Base-by-base conservation (phyloP, 2,888 invertebrate genomes). In the Thumatha senex region DNA sequence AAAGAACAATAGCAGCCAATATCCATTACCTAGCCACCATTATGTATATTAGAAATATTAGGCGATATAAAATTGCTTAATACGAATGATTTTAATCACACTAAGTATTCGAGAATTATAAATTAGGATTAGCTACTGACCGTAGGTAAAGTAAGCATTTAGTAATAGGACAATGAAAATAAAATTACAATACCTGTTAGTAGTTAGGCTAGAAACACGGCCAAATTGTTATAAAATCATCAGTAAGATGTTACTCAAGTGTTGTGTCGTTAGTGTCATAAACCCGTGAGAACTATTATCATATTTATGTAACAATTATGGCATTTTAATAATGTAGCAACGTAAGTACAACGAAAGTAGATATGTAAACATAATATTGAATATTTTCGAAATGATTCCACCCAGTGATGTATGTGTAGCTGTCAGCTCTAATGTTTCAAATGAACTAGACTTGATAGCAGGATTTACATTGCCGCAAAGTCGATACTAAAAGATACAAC, bases 281-380 rank as follows among this genome's bases (percentile, higher is more conserved):
- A 54, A 61, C 70, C 74, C 80, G 80, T 82, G 80, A 83, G 76
- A 79, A 72, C 72, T 62, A 68, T 68, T 72, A 74, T 75, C 73
- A 72, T 48, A 24, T 42, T 30, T 38, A 43, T 39, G 73, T 68
- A 68, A 65, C 42, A 74, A 74, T 73, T 66, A 62, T 75, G 78
- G 84, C 84, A 84, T 85, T 84, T 84, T 68, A 63, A 65, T 78
- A 80, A 70, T 57, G 33, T 79, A 76, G 34, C 79, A 75, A 75
- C 51, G 54, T 74, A 74, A 73, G 59, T 76, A 72, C 71, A 78
- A 74, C 67, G 70, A 65, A 60, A 48, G 42, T 58, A 61, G 50
- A 47, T 63, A 56, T 48, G 56, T 51, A 35, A 47, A 4, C 18
- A 24, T 46, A 48, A 58, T 39, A 54, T 48, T 41, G n/a, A 40